Conservation (phyloP, 2,888 invertebrate species). For the Camptogramma bilineatum region DNA sequence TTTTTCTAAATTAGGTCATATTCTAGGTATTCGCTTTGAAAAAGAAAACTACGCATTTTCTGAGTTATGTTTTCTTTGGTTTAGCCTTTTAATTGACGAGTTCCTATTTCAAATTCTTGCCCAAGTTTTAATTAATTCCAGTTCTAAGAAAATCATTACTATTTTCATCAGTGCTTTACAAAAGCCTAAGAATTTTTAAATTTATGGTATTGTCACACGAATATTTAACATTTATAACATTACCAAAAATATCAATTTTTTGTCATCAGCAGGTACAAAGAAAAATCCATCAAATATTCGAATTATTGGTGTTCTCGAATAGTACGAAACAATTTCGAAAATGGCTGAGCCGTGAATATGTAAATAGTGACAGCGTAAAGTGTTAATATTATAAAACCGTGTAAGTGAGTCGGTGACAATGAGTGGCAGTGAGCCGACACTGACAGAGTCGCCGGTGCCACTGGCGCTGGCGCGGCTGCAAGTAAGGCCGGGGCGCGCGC, state of each 20-base stretch:
- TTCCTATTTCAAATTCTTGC: not conserved
- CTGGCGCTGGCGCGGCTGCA: constrained; percentile 77
- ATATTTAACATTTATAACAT: constrained; percentile 15
- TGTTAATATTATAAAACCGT: constrained; percentile 57
- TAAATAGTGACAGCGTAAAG: constrained; percentile 50
- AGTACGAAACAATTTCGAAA: constrained; percentile 51
- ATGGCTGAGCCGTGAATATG: constrained; percentile 69
- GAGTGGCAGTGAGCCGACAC: constrained; percentile 75
- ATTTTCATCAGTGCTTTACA: not conserved
- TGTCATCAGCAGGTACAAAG: constrained; percentile 16
- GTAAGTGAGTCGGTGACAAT: constrained; percentile 61
- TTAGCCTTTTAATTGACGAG: constrained; percentile 37
- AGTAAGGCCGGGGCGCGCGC: constrained; percentile 63
- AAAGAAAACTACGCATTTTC: constrained; percentile 9
- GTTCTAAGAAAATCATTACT: not conserved
- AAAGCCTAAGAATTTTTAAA: not conserved
- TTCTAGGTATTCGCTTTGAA: too few species aligned
- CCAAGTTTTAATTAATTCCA: too few species aligned
- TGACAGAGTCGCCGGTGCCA: constrained; percentile 81
- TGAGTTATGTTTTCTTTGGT: constrained; percentile 16
- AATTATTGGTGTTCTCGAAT: constrained; percentile 51
- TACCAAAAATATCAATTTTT: not conserved
- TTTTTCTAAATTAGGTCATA: too few species aligned
- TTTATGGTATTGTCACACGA: constrained; percentile 52
- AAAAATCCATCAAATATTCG: constrained; percentile 46